Evolutionary conservation across 2,113 vertebrate species (phyloP), one percentile per base, ranked within the genome.

Genomic region (Lanius collurio): DNA sequence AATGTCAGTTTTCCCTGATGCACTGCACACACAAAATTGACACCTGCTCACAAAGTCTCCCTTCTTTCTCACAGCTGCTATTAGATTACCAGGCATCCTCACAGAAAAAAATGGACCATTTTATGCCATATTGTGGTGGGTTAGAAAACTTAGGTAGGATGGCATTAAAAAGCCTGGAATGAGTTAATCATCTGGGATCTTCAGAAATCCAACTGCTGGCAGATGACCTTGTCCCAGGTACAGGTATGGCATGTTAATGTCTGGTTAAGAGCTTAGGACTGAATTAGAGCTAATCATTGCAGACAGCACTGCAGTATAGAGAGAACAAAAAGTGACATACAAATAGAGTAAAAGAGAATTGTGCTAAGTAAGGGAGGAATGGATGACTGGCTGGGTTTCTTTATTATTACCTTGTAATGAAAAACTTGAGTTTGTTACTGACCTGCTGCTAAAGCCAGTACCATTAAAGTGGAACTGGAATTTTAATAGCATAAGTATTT

Each of bases 201-300:
- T 93, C 44, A 93, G 88, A 95, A 97, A 97, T 93, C 74, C 89
- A 94, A 63, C 88, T 65, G 80, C 91, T 69, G 79, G 33, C 67
- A 93, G 49, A 59, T 91, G 89, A 89, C 30, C 95, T 96, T 86
- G 94, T 89, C 79, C 35, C 95, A 46, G 85, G 68, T 73, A 83
- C 44, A 90, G 76, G 64, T 85, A 31, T 37, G 26, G 42, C 26
- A 18, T 53, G 23, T 23, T 89, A 64, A 63, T 69, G 9, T 57
- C 81, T 67, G 50, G n/a, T 79, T 92, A 41, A 62, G 52, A 89
- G 24, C 5, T 75, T 55, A 55, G 69, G 31, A 24, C 33, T 67
- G 62, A 79, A 56, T 80, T 84, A 68, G 59, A 94, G 20, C 33
- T 93, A 90, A 74, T 82, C 44, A 47, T 8, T 79, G 28, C 41